Percentiles rank a stretch among this genome's conserved stretches.
phyloP scores from a whole-genome alignment of 2,113 vertebrate species.

The Gobiocypris rarus region DNA sequence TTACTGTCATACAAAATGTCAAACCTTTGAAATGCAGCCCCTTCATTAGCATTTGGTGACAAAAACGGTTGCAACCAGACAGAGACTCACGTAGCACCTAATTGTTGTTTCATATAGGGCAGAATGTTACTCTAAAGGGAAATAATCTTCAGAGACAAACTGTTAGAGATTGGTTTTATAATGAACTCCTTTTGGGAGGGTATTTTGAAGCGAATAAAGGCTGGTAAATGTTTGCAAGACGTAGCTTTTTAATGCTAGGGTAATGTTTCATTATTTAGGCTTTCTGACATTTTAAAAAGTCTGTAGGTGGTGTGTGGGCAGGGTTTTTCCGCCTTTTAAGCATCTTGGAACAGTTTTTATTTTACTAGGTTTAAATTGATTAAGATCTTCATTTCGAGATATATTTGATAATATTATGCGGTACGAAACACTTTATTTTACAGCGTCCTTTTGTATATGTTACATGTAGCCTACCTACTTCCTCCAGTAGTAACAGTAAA shows the following conservation, averaged over 20 bases:
- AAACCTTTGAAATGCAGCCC: slow-evolving; percentile 12
- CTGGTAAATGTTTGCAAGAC: not conserved
- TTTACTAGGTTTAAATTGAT: not conserved
- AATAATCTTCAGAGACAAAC: not conserved
- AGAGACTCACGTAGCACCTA: not conserved
- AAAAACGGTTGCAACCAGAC: not conserved
- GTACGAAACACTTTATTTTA: too few species aligned
- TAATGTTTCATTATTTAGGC: not conserved
- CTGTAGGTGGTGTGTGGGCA: slow-evolving; percentile 34
- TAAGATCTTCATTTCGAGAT: not conserved
- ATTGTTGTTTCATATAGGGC: not conserved
- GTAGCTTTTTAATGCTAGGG: not conserved
- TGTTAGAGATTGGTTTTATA: not conserved
- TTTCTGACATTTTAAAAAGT: not conserved
- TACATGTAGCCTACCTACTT: too few species aligned
- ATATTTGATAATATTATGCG: too few species aligned
- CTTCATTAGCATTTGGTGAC: not conserved
- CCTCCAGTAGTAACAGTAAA: too few species aligned
- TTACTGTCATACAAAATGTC: slow-evolving; percentile 15
- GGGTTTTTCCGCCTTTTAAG: slow-evolving; percentile 9
- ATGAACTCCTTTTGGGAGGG: too few species aligned
- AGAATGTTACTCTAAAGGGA: not conserved
- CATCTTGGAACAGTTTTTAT: not conserved
- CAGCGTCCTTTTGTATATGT: too few species aligned
- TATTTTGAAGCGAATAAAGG: not conserved